These are phyloP conservation scores for Drosophila colorata DNA, from an alignment of 2,888 invertebrate species.

Conservation along the genomic window DNA sequence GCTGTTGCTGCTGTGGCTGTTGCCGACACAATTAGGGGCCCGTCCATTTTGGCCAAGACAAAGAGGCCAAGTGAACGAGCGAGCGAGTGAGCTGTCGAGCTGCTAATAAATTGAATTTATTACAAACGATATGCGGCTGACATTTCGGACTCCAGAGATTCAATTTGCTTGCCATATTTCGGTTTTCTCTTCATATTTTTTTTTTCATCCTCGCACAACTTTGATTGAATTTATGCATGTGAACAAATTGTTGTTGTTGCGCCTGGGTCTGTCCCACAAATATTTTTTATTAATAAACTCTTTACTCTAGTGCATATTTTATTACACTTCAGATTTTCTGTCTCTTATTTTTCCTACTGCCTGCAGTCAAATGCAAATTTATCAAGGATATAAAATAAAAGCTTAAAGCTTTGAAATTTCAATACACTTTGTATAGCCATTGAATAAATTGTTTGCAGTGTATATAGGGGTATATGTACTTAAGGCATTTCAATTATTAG, in stretches of 20 bases:
- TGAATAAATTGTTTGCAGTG: constrained; percentile 19
- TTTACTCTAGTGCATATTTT: constrained; percentile 49
- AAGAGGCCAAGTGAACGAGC: constrained; percentile 19
- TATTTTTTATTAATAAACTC: constrained; percentile 64
- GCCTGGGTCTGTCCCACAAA: constrained; percentile 6
- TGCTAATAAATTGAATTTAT: constrained; percentile 77
- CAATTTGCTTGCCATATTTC: constrained; percentile 55
- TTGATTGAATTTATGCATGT: constrained; percentile 68
- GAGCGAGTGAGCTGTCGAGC: constrained; percentile 36
- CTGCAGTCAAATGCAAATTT: constrained; percentile 55
- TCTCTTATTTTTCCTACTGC: constrained; percentile 12
- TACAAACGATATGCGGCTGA: constrained; percentile 63
- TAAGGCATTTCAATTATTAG: constrained; percentile 22
- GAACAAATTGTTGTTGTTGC: constrained; percentile 31
- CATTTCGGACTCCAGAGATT: constrained; percentile 64
- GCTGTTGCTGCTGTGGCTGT: constrained; percentile 15
- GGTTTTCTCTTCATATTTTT: background rate
- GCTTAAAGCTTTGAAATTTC: constrained; percentile 17
- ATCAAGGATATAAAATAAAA: constrained; percentile 12
- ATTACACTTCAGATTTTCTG: constrained; percentile 25
- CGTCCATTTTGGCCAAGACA: constrained; percentile 49
- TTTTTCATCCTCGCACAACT: constrained; percentile 28
- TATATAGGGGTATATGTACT: constrained; percentile 1
- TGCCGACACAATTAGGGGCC: constrained; percentile 44
- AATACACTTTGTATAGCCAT: background rate